A percentile compares a stretch with the other conserved stretches of the same genome.
Evolutionary conservation across 1,140 invertebrate genomes (phyloP).

Genomic region (Drosophila bocqueti): DNA sequence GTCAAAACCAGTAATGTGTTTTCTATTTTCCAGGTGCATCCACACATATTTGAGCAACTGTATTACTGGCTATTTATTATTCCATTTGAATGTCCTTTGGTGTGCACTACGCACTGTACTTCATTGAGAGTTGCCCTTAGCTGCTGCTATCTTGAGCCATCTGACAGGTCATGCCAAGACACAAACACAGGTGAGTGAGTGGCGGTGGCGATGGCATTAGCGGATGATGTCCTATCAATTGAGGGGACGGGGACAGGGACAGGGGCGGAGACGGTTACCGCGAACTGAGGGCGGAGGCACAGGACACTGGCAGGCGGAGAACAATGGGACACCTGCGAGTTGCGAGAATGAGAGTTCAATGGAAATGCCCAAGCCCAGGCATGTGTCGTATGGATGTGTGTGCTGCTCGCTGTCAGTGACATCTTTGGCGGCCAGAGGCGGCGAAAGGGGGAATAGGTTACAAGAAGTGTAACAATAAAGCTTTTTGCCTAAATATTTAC

Average conservation of each 20-base stretch:
- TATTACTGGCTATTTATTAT: neutral
- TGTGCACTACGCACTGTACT: neutral
- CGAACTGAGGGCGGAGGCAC: neutral
- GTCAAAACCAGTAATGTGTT: too few relatives aligned
- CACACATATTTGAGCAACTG: too few relatives aligned
- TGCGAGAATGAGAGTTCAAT: slow-evolving; percentile 21
- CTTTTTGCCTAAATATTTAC: neutral
- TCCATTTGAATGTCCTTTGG: neutral
- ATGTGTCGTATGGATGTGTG: neutral
- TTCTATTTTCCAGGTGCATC: too few relatives aligned
- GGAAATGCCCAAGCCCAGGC: slow-evolving; percentile 12
- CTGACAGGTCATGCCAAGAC: slow-evolving; percentile 34
- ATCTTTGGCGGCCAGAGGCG: slow-evolving; percentile 1
- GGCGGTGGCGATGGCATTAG: slow-evolving; percentile 30
- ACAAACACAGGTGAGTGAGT: slow-evolving; percentile 4
- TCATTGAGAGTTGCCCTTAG: slow-evolving; percentile 4
- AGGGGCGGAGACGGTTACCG: neutral
- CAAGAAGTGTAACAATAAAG: neutral
- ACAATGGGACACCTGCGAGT: slow-evolving; percentile 18
- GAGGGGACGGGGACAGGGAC: neutral
- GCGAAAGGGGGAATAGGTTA: neutral
- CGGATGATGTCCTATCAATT: slow-evolving; percentile 32
- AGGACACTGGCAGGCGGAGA: slow-evolving; percentile 5
- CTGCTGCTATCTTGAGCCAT: slow-evolving; percentile 10
- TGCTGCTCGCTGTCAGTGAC: slow-evolving; percentile 12